These are phyloP conservation scores for Galemys pyrenaicus DNA, from an alignment of 2,113 vertebrate genomes.

Conservation along the genomic window DNA sequence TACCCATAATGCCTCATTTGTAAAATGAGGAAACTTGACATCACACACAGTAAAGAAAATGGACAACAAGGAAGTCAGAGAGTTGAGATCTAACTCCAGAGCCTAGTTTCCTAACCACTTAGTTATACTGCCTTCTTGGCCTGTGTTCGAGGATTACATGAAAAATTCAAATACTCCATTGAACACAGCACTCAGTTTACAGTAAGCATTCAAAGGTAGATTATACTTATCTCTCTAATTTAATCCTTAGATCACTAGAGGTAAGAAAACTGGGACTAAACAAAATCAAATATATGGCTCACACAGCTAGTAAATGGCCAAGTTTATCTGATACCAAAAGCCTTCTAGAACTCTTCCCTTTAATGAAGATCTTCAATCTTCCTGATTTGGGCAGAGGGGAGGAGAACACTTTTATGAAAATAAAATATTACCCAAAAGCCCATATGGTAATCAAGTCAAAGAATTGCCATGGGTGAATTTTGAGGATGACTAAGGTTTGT, in stretches of 20 bases:
- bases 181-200: neutral
- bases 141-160: neutral
- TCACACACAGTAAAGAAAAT: neutral
- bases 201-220: neutral
- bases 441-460: neutral
- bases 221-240: neutral
- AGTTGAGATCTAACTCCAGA: neutral
- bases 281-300: neutral
- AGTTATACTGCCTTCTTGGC: neutral
- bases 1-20: too few relatives aligned
- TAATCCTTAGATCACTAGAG: neutral
- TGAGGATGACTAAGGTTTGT: neutral
- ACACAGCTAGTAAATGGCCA: neutral
- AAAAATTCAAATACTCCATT: neutral
- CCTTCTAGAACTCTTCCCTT: neutral
- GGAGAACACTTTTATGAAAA: neutral
- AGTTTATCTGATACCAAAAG: neutral
- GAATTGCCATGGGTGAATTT: neutral
- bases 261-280: neutral
- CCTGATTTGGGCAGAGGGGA: neutral
- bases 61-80: neutral
- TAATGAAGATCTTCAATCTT: neutral
- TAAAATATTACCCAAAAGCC: neutral
- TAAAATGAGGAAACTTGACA: neutral
- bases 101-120: neutral